phyloP scores from a whole-genome alignment of 2,888 invertebrate species.

The Drosophila rellima region DNA sequence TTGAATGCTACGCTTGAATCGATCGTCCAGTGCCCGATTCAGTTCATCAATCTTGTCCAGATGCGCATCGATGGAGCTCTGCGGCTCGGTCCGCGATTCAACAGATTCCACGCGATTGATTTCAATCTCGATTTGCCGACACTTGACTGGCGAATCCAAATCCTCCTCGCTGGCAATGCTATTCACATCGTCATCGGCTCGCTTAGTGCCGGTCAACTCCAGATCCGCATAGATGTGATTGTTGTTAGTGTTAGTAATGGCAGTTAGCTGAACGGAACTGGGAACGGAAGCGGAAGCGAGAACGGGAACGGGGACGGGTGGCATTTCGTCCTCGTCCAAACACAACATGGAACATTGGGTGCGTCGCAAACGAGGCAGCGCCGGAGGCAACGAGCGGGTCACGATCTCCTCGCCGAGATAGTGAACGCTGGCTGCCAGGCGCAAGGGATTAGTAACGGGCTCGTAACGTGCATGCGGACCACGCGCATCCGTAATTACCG shows the following conservation, averaged over 20 bases:
- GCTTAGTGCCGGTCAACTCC: slow-evolving; percentile 56
- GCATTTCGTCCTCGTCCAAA: slow-evolving; percentile 73
- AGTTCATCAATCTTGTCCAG: slow-evolving; percentile 85
- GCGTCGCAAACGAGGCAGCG: slow-evolving; percentile 78
- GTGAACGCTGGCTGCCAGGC: slow-evolving; percentile 83
- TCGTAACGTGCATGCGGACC: slow-evolving; percentile 81
- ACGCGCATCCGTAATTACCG: slow-evolving; percentile 84
- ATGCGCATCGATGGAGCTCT: slow-evolving; percentile 84
- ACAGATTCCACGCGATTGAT: slow-evolving; percentile 68
- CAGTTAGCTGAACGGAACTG: slow-evolving; percentile 44
- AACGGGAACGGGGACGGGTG: slow-evolving; percentile 36
- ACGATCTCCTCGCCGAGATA: slow-evolving; percentile 79
- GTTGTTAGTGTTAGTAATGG: slow-evolving; percentile 73
- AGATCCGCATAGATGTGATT: slow-evolving; percentile 84
- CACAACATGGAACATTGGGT: slow-evolving; percentile 84
- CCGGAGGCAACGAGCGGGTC: slow-evolving; percentile 53
- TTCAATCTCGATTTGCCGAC: slow-evolving; percentile 74
- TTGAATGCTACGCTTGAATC: slow-evolving; percentile 79
- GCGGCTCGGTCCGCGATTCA: slow-evolving; percentile 35
- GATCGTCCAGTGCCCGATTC: slow-evolving; percentile 84
- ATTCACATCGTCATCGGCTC: slow-evolving; percentile 25
- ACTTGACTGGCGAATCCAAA: slow-evolving; percentile 41
- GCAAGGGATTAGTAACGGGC: slow-evolving; percentile 83
- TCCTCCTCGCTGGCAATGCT: slow-evolving; percentile 60
- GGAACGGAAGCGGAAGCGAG: slow-evolving; percentile 11